Percentiles rank a stretch among this genome's conserved stretches.
Conservation (phyloP, 35 echinoderm and acorn worm species). For the Heliocidaris tuberculata region DNA sequence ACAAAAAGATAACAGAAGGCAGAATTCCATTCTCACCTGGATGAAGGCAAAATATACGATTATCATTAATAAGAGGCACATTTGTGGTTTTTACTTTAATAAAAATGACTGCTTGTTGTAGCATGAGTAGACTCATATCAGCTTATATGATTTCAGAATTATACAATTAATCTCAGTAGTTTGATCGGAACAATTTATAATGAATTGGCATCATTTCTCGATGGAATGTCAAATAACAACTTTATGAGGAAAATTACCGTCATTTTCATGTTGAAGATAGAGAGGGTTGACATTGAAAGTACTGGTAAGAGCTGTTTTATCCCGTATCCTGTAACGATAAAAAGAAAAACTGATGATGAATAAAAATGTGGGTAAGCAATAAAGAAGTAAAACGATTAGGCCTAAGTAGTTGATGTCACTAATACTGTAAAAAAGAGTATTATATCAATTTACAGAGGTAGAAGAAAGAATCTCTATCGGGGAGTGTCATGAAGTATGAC, state of each 20-base stretch:
- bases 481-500: no score
- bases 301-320: constrained; percentile 54
- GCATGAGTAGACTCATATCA: no score
- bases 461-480: no score
- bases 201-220: no score
- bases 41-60: not conserved
- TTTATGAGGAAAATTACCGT: constrained; percentile 33
- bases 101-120: no score
- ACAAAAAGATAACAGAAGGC: not conserved
- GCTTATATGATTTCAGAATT: no score
- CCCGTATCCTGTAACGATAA: constrained; percentile 48
- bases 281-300: constrained; percentile 72
- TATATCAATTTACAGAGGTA: no score
- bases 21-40: not conserved
- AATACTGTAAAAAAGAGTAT: no score
- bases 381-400: no score
- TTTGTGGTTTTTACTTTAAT: no score
- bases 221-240: not conserved
- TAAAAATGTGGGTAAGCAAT: not conserved
- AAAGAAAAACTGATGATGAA: not conserved
- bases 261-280: constrained; percentile 75
- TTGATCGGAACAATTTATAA: not conserved
- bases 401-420: no score
- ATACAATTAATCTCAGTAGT: not conserved
- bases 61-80: no score